phyloP scores from a whole-genome alignment of 2,888 invertebrate species.

The Mimas tiliae region DNA sequence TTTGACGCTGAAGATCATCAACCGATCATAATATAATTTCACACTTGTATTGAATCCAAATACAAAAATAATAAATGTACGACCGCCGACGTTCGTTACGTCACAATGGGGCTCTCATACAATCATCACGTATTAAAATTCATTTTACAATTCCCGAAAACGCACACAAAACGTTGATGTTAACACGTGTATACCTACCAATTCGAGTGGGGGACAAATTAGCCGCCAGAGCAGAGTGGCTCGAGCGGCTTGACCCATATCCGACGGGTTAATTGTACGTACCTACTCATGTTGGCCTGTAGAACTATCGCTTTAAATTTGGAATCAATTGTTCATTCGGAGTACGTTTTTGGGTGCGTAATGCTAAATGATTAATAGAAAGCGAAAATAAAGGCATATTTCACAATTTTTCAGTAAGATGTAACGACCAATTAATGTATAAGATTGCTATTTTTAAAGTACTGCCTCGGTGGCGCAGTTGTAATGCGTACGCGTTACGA shows the following conservation, averaged over 20 bases:
- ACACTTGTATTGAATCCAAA: too few species aligned
- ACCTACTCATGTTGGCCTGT: conserved; percentile 32
- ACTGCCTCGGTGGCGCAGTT: too few species aligned
- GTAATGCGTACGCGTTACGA: too few species aligned
- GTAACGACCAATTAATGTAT: too few species aligned
- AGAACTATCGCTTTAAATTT: conserved; percentile 18
- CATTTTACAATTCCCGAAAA: background rate
- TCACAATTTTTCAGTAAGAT: too few species aligned
- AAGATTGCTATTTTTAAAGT: too few species aligned
- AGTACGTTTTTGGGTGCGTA: background rate
- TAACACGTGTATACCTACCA: conserved; percentile 34
- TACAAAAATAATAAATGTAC: too few species aligned
- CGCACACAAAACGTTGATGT: conserved; percentile 15
- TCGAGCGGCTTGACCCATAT: conserved; percentile 63
- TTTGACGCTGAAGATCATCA: too few species aligned
- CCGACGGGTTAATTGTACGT: conserved; percentile 55
- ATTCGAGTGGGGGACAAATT: conserved; percentile 55
- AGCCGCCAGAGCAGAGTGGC: conserved; percentile 48
- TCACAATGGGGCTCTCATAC: background rate
- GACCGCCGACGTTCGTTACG: background rate
- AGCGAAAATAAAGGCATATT: too few species aligned
- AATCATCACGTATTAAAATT: background rate
- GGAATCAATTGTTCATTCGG: background rate
- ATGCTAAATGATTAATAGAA: too few species aligned
- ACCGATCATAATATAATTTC: too few species aligned